Evolutionary conservation across 2,888 invertebrate species (phyloP), one percentile per base, ranked within the genome.

Genomic region (Molanna angustata): DNA sequence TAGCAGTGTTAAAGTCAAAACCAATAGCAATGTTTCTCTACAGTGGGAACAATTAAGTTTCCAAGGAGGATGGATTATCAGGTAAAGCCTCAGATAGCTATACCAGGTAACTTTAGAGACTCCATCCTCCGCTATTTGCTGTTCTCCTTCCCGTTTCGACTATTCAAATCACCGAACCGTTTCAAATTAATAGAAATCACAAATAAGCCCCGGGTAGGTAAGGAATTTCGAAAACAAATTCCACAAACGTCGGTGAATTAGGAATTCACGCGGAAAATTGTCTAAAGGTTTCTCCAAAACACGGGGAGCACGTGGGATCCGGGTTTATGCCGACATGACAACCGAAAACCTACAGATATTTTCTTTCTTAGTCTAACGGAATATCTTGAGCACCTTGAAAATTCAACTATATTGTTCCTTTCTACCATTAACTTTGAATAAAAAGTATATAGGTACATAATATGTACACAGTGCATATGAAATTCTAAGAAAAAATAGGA

Each of bases 41-140:
- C 50, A 41, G 50, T 52, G 50, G 45, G 45, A 53, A 56, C 56
- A 56, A 56, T 56, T 56, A 56, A 47, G 52, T 46, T 44, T 40
- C 53, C 40, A 43, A 49, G 52, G 46, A 47, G 40, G 33, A 53
- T 47, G 56, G 56, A 56, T 56, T 56, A 53, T 37, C 31, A 32
- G 41, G 11, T 16, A 40, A 40, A 40, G 19, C 48, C n/a, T 35
- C 19, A 31, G 50, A 51, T 32, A 19, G 37, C 11, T 22, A 37
- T 2, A 20, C 11, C 22, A 22, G n/a, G 43, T 43, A 32, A 32
- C 44, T 32, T 20, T 37, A n/a, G n/a, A 16, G 37, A 6, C 37
- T 13, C 17, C 47, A 27, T 27, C 11, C 6, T 11, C 11, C 11
- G 27, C 6, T 7, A 7, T 11, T 27, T 27, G 6, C 4, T 27